Conservation (phyloP, 1,140 invertebrate genomes). For the Conus betulinus region DNA sequence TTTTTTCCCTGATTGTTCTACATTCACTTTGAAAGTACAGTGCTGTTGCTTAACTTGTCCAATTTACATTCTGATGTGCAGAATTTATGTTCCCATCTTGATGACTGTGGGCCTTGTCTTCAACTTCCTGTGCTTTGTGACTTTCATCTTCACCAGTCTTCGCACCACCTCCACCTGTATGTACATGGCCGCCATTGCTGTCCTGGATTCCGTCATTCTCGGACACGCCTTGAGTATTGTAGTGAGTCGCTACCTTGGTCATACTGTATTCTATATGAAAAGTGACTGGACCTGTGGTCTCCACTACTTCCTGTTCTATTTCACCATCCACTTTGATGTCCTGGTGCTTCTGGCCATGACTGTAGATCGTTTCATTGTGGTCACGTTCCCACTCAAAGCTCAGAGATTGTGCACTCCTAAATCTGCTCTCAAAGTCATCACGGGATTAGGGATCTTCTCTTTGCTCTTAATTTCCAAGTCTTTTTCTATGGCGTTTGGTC, state of each 20-base stretch:
- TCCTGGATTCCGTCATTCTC: constrained; percentile 59
- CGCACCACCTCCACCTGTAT: constrained; percentile 60
- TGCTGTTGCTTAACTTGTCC: too few species aligned
- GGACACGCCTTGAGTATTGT: constrained; percentile 32
- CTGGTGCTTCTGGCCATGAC: constrained; percentile 66
- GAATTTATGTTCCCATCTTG: too few species aligned
- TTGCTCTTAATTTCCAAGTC: too few species aligned
- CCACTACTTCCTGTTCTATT: constrained; percentile 52
- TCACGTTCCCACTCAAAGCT: too few species aligned
- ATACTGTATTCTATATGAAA: background rate
- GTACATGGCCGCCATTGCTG: constrained; percentile 64
- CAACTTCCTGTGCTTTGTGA: constrained; percentile 54
- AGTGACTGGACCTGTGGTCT: constrained; percentile 33
- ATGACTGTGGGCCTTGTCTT: too few species aligned
- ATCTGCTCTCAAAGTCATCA: too few species aligned
- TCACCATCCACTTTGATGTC: constrained; percentile 53
- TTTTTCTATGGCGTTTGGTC: too few species aligned
- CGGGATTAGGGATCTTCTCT: too few species aligned
- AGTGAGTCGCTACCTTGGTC: background rate
- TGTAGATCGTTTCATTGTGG: constrained; percentile 57
- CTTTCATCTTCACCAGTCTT: constrained; percentile 56
- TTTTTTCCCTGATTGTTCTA: too few species aligned
- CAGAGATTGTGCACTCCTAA: too few species aligned
- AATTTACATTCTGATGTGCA: too few species aligned
- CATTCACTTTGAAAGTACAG: too few species aligned